Evolutionary conservation across 2,888 invertebrate genomes (phyloP), one percentile per base, ranked within the genome.

Genomic region (Sympetrum striolatum): DNA sequence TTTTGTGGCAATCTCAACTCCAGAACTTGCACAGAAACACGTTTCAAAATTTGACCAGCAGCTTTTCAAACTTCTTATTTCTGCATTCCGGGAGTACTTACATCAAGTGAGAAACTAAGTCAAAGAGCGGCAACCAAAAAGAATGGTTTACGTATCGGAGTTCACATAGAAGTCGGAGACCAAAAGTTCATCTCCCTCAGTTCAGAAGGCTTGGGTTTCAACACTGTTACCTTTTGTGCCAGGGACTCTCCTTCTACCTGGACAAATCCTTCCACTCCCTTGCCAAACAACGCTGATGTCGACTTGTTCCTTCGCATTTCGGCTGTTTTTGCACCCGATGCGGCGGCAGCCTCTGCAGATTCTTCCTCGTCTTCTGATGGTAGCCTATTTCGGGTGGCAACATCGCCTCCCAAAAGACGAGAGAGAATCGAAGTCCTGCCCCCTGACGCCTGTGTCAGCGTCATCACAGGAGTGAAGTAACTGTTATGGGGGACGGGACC

Each of bases 141-240:
- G 79, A 80, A 91, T 12, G 35, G 25, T n/a, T 18, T 8, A 80
- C n/a, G 35, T 53, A 64, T 39, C 25, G 39, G 90, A 81, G 35
- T 48, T 81, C 95, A 97, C 97, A 97, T 97, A 0, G 97, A 97
- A 14, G 97, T 97, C 0, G 97, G 97, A 10, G 97, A 97, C 97
- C 97, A 97, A 94, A 97, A 97, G 93, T 97, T 97, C 96, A 97
- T 96, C 94, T 97, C 97, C 81, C 97, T 94, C 22, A 97, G 94
- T 93, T 97, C 97, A 0, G 97, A 96, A 0, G 96, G 96, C 93
- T 95, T 96, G 0, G 96, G 95, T 92, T 95, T 94, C 92, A 95
- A 94, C 37, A 90, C 80, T 79, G 90, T 35, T 58, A 90, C 81
- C 86, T 91, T 91, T 14, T 53, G 80, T 10, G 81, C 58, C 25